Base-by-base conservation (phyloP, 2,888 invertebrate species). In the Flabesymbios commensalis region DNA sequence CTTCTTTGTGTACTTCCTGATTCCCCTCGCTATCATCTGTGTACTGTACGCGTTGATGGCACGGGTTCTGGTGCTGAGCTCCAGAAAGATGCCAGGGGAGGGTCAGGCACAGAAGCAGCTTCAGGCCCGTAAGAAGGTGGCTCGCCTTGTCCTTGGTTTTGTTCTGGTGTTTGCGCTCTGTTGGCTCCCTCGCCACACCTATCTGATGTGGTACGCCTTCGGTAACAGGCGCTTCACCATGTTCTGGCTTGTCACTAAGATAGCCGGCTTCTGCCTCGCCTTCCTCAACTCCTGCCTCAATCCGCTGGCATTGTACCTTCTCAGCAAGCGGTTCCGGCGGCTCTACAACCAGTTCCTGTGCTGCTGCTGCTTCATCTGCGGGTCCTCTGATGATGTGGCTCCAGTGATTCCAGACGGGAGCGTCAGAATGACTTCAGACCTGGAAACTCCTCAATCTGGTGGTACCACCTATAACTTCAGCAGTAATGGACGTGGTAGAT, bases 31-130 rank as follows among this genome's bases (percentile, higher is more conserved):
- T n/a, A 88, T 94, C 65, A 94, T 95, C 73, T 90, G 90, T 0
- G 85, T 89, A 56, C 95, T 94, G 86, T 95, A 96, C 85, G 86
- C 90, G 41, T 84, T 93, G 72, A 96, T 95, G 90, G 94, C 95
- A 0, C 86, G 90, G 2, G 77, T 78, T 75, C 86, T 96, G 54
- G 88, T 94, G 69, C 87, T 89, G 56, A 77, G 74, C 71, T 75
- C 74, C 26, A 59, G 71, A n/a, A 69, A 73, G 24, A 74, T 80
- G 64, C 79, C 78, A 2, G 76, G 75, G 14, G 78, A 79, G 47
- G 73, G 43, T n/a, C 49, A 49, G 28, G 57, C 47, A 5, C 39
- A 29, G 7, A 29, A 24, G 52, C 82, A 83, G 65, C 74, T 82
- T 39, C 74, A 76, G 53, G 78, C 81, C 0, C 66, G 83, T 24